Evolutionary conservation across 2,888 invertebrate genomes (phyloP).

Genomic region (Lasioglossum figueresi): DNA sequence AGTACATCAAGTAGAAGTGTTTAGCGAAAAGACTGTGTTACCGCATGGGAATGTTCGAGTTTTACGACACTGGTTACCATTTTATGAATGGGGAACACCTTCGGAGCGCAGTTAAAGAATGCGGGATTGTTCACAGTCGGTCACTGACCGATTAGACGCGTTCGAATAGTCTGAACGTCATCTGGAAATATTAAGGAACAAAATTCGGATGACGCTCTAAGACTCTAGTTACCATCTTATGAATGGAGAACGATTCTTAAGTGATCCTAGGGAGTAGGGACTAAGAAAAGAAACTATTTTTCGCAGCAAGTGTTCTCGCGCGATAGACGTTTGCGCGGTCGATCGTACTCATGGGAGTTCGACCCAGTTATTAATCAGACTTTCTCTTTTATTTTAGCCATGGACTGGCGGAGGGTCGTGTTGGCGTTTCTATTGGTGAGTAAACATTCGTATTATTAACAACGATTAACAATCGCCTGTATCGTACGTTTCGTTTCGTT

Average conservation of each 20-base stretch:
- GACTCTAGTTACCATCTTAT: background rate
- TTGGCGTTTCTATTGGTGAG: slow-evolving; percentile 80
- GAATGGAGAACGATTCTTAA: background rate
- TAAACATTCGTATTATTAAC: slow-evolving; percentile 40
- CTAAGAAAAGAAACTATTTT: slow-evolving; percentile 13
- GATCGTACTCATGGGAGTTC: slow-evolving; percentile 68
- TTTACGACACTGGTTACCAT: background rate
- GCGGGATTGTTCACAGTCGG: too few relatives aligned
- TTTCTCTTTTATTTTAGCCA: slow-evolving; percentile 83
- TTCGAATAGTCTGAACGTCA: background rate
- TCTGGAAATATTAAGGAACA: slow-evolving; percentile 15
- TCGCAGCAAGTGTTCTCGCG: slow-evolving; percentile 40
- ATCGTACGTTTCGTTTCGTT: background rate
- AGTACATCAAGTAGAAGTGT: background rate
- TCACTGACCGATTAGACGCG: background rate
- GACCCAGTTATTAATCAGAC: slow-evolving; percentile 81
- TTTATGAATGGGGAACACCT: slow-evolving; percentile 7
- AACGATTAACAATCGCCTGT: background rate
- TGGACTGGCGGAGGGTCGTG: slow-evolving; percentile 80
- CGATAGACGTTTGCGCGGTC: slow-evolving; percentile 62
- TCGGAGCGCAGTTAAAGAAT: background rate
- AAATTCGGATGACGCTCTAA: background rate
- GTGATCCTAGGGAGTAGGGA: background rate
- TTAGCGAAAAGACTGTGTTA: background rate
- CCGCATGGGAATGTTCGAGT: background rate